Conservation (phyloP, 2,113 vertebrate species). For the Thinocorus orbignyianus region DNA sequence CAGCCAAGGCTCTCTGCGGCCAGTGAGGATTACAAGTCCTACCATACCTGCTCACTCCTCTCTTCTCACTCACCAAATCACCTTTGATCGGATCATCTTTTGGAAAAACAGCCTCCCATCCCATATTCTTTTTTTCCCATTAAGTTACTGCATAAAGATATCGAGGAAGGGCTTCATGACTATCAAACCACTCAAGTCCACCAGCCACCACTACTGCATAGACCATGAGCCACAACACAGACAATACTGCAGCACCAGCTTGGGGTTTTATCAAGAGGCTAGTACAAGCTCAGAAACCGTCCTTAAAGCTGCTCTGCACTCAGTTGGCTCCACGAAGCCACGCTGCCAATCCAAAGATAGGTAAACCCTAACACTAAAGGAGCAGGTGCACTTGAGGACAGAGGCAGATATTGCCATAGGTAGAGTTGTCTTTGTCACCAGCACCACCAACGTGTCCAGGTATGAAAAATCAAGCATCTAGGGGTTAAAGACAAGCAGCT, state of each 20-base stretch:
- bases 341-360: accelerated
- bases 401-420: neutral
- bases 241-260: neutral
- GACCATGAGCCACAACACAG: neutral
- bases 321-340: neutral
- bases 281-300: neutral
- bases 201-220: accelerated
- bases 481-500: neutral
- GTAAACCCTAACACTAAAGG: neutral
- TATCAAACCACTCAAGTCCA: accelerated
- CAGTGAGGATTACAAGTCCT: neutral
- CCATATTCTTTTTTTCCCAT: neutral
- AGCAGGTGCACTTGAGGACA: neutral
- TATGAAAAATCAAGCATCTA: neutral
- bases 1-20: accelerated
- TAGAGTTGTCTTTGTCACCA: neutral
- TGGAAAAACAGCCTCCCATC: neutral
- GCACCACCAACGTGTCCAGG: neutral
- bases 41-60: neutral
- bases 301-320: neutral
- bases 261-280: neutral
- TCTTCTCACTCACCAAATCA: neutral
- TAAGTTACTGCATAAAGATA: neutral
- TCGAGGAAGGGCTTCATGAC: neutral
- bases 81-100: neutral